Evolutionary conservation across 2,888 invertebrate genomes (phyloP).

Genomic region (Habroteleia sp.): DNA sequence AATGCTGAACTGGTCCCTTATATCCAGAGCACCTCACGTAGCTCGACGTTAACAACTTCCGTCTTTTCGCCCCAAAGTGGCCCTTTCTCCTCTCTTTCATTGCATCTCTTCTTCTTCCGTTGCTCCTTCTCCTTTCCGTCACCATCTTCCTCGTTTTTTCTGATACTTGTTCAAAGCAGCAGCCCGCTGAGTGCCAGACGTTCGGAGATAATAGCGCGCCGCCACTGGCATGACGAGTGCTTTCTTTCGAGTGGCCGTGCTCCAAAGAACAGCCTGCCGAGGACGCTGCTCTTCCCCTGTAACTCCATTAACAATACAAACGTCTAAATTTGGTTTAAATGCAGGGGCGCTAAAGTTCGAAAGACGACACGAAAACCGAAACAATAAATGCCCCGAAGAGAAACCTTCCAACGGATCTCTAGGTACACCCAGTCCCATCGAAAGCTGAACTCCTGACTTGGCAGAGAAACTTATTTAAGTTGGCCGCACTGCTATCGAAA

Average conservation of each 20-base stretch:
- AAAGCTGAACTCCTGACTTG: too few relatives aligned
- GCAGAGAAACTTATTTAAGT: too few relatives aligned
- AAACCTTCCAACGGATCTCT: too few relatives aligned
- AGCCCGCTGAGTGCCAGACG: conserved; percentile 50
- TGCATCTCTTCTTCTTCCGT: background rate
- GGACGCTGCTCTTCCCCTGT: conserved; percentile 37
- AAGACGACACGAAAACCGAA: conserved; percentile 15
- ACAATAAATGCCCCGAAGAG: background rate
- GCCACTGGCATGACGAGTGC: conserved; percentile 59
- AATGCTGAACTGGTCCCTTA: background rate
- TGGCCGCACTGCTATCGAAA: too few relatives aligned
- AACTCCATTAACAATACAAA: conserved; percentile 63
- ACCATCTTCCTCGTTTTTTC: conserved; percentile 36
- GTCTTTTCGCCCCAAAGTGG: conserved; percentile 35
- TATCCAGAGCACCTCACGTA: conserved; percentile 2
- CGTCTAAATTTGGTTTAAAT: conserved; percentile 52
- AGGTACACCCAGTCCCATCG: too few relatives aligned
- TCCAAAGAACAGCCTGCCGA: conserved; percentile 48
- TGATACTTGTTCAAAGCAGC: conserved; percentile 53
- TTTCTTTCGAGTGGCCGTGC: conserved; percentile 54
- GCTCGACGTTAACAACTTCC: conserved; percentile 49
- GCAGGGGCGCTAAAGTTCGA: conserved; percentile 10
- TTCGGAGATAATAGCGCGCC: conserved; percentile 59
- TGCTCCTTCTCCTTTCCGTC: conserved; percentile 1
- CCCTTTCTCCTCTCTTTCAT: conserved; percentile 15